Conservation (phyloP, 2,797 vertebrate species). For the Alectoris magna region DNA sequence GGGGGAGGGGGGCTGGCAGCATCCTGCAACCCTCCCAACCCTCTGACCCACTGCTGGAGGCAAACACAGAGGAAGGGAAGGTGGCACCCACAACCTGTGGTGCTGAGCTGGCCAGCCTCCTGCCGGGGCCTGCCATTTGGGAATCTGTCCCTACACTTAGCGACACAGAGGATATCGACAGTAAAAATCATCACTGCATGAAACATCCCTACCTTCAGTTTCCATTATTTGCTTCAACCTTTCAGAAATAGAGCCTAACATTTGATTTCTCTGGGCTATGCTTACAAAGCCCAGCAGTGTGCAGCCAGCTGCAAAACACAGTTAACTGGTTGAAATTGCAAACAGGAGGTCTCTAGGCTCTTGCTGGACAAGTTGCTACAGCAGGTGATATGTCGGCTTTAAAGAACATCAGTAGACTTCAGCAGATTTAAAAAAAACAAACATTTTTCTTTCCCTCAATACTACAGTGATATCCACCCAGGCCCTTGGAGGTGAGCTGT, state of each 20-base stretch:
- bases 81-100: neutral
- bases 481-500: neutral
- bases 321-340: neutral
- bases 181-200: neutral
- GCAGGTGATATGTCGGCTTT: neutral
- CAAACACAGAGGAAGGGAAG: neutral
- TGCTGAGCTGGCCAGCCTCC: neutral
- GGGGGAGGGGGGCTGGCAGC: neutral
- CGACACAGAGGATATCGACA: neutral
- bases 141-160: neutral
- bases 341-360: neutral
- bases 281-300: neutral
- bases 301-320: neutral
- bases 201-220: neutral
- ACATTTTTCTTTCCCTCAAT: neutral
- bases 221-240: neutral
- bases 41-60: neutral
- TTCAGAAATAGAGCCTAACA: neutral
- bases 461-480: neutral
- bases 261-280: neutral
- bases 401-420: neutral
- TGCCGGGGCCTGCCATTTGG: neutral
- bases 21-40: accelerated
- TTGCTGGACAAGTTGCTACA: neutral
- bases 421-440: neutral